A percentile compares a stretch with the other conserved stretches of the same genome.
These are phyloP conservation scores for Drosophila melanica DNA, from an alignment of 1,140 invertebrate genomes.

Conservation along the genomic window DNA sequence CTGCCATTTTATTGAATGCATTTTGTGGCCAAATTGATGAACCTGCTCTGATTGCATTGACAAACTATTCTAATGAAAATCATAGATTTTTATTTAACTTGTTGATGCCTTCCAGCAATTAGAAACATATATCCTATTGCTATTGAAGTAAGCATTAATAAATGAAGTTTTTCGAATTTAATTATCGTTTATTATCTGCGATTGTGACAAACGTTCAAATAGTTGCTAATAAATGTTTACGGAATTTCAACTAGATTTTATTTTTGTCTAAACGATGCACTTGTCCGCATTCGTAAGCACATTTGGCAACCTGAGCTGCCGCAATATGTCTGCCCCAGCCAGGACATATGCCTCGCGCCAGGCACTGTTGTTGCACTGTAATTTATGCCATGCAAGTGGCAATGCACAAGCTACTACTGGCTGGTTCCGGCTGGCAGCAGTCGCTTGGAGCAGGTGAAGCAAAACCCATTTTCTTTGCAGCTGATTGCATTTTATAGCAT, in stretches of 20 bases:
- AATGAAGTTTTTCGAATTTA: too few relatives aligned
- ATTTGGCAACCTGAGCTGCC: constrained; percentile 35
- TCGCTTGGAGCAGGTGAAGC: constrained; percentile 57
- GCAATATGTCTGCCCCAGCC: constrained; percentile 30
- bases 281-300: constrained; percentile 37
- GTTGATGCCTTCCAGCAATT: background rate
- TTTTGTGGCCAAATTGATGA: constrained; percentile 15
- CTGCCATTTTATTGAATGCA: constrained; percentile 10
- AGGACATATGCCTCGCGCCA: constrained; percentile 23
- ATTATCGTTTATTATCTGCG: too few relatives aligned
- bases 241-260: constrained; percentile 41
- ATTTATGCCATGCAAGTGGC: constrained; percentile 65
- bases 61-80: constrained; percentile 24
- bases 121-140: background rate
- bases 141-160: too few relatives aligned
- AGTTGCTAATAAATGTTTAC: background rate
- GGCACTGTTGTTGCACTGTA: constrained; percentile 54
- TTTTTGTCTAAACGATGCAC: constrained; percentile 28
- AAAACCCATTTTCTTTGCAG: constrained; percentile 78
- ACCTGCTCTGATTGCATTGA: constrained; percentile 18
- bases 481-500: constrained; percentile 80
- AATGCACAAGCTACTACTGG: constrained; percentile 11
- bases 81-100: background rate
- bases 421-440: background rate
- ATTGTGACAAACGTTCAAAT: too few relatives aligned